These are phyloP conservation scores for Paradoxurus hermaphroditus DNA, from an alignment of 2,113 vertebrate species.

Conservation along the genomic window DNA sequence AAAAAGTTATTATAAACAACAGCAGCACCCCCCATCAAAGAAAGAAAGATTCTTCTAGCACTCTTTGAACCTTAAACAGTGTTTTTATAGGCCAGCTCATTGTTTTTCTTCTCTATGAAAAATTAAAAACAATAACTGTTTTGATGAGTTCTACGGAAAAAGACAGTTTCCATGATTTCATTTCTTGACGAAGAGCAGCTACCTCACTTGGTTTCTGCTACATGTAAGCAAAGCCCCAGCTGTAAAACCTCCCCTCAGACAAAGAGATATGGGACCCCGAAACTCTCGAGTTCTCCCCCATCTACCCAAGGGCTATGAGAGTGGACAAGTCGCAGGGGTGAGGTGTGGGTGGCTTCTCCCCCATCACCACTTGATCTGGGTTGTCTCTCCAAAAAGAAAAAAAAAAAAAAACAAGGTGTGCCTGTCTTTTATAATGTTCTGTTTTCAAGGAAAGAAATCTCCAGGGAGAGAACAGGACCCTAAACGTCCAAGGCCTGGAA, in stretches of 20 bases:
- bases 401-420: constrained; percentile 22
- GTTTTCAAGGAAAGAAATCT: constrained; percentile 82
- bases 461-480: constrained; percentile 80
- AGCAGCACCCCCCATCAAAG: background rate
- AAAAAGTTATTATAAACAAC: background rate
- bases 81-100: constrained; percentile 45
- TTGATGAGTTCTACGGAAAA: constrained; percentile 69
- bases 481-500: constrained; percentile 86
- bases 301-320: constrained; percentile 26
- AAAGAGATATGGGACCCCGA: background rate
- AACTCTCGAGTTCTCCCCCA: background rate
- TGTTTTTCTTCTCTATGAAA: constrained; percentile 68
- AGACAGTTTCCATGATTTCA: constrained; percentile 51
- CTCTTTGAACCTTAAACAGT: constrained; percentile 61
- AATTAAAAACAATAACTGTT: constrained; percentile 69
- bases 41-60: background rate
- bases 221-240: constrained; percentile 17
- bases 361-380: constrained; percentile 84
- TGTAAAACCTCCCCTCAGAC: background rate
- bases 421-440: constrained; percentile 86
- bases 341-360: constrained; percentile 77
- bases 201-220: constrained; percentile 46
- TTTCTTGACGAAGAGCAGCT: constrained; percentile 77
- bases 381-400: constrained; percentile 75
- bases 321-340: background rate